Base-by-base conservation (phyloP, 92 coral and sea anemone species). In the Epizoanthus scotinus region DNA sequence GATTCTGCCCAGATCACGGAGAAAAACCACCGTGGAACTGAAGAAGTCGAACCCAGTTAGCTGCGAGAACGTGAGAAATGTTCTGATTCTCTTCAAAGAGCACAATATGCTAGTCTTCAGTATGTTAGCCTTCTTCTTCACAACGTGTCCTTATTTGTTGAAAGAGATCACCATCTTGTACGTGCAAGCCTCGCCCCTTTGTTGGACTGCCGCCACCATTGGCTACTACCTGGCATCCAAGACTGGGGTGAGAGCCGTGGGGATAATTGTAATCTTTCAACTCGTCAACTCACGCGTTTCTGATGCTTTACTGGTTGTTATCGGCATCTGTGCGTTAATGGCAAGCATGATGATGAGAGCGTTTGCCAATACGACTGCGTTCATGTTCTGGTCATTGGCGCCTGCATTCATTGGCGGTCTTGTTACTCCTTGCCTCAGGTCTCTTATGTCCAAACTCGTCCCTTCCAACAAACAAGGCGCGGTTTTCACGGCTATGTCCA, bases 321-420 rank as follows among this genome's bases (percentile, higher is more conserved):
- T 86, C 31, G 87, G 87, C 2, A 70, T 87, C 40, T 40, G 64
- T 15, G 74, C 75, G 6, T 44, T 66, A 34, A 83, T 82, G 19
- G 60, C 70, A 0, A 70, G 89, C 3, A 27, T 57, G 56, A 42
- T 86, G 7, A n/a, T 83, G 49, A 60, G 77, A 34, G 89, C 87
- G n/a, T 28, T 89, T 27, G 90, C 93, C 17, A 66, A 78, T 31
- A 86, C 93, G 0, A 83, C 93, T 28, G 27, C 79, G 9, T 54
- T 79, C 64, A 62, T 89, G 87, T 89, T 89, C 54, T 71, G 87
- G 67, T 82, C 93, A 15, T 63, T 84, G 49, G 56, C 84, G 8
- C 93, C 93, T 21, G 71, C 61, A 9, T 56, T 86, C 22, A 71
- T 85, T 2, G 87, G 82, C 52, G 90, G 70, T 2, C 31, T 86